These are phyloP conservation scores for Heliconius nattereri DNA, from an alignment of 1,140 invertebrate species.

Conservation along the genomic window DNA sequence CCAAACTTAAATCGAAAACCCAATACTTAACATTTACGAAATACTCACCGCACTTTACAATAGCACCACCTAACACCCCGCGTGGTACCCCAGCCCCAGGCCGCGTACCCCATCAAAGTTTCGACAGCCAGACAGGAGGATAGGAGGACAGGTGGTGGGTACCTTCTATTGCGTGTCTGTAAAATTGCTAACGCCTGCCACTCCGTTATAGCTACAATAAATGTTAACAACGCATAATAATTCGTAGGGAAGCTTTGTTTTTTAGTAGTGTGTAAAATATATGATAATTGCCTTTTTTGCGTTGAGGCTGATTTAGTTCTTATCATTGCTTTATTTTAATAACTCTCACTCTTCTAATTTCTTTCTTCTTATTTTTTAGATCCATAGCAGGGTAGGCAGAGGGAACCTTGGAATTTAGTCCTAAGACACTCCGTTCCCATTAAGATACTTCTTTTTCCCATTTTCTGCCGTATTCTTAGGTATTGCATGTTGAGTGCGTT, in stretches of 20 bases:
- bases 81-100: not conserved
- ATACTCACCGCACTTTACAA: not conserved
- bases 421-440: not conserved
- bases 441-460: not conserved
- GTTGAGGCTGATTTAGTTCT: not conserved
- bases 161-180: constrained; percentile 3
- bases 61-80: not conserved
- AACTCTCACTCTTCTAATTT: no score
- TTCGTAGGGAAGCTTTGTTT: not conserved
- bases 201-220: constrained; percentile 3
- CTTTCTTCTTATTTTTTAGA: no score
- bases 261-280: constrained; percentile 7
- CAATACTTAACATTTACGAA: not conserved
- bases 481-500: not conserved
- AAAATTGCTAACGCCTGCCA: not conserved
- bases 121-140: not conserved
- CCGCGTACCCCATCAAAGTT: not conserved
- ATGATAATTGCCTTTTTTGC: not conserved
- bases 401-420: not conserved
- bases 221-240: constrained; percentile 13
- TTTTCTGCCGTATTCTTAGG: not conserved
- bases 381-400: not conserved
- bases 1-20: constrained; percentile 7
- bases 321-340: no score
- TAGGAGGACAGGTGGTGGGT: not conserved